Percentiles rank a stretch among this genome's conserved stretches.
Evolutionary conservation across 2,113 vertebrate genomes (phyloP).

Genomic region (Dasypus novemcinctus): DNA sequence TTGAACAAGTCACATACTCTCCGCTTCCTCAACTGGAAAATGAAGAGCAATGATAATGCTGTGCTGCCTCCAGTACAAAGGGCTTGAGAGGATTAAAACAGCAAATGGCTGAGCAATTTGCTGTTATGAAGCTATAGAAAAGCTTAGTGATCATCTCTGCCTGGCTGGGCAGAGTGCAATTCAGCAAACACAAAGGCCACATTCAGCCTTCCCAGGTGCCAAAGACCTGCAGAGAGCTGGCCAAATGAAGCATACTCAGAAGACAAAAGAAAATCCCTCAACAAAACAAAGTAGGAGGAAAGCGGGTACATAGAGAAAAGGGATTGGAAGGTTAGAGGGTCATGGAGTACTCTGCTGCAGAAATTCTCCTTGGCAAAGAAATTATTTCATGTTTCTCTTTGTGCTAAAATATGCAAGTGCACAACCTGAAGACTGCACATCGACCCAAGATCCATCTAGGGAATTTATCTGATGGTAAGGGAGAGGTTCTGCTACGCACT

Average conservation of each 20-base stretch:
- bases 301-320: neutral
- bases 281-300: constrained; percentile 56
- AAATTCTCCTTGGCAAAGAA: constrained; percentile 49
- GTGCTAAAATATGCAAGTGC: neutral
- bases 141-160: constrained; percentile 42
- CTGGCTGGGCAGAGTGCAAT: constrained; percentile 43
- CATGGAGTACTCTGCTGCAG: neutral
- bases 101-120: constrained; percentile 54
- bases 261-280: constrained; percentile 66
- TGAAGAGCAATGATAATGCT: neutral
- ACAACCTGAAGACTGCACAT: rapidly evolving
- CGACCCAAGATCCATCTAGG: neutral
- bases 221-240: constrained; percentile 2
- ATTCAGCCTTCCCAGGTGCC: constrained; percentile 53
- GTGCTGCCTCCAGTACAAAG: constrained; percentile 27
- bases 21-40: constrained; percentile 47
- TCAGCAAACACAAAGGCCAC: constrained; percentile 57
- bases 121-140: constrained; percentile 31
- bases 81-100: neutral
- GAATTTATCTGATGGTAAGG: constrained; percentile 28
- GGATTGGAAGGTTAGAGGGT: constrained; percentile 4
- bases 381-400: constrained; percentile 9
- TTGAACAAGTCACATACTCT: neutral
- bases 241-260: constrained; percentile 57
- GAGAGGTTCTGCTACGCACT: neutral